A percentile compares a stretch with the other conserved stretches of the same genome.
These are phyloP conservation scores for Aphyosemion australe DNA, from an alignment of 2,113 vertebrate species.

Conservation along the genomic window DNA sequence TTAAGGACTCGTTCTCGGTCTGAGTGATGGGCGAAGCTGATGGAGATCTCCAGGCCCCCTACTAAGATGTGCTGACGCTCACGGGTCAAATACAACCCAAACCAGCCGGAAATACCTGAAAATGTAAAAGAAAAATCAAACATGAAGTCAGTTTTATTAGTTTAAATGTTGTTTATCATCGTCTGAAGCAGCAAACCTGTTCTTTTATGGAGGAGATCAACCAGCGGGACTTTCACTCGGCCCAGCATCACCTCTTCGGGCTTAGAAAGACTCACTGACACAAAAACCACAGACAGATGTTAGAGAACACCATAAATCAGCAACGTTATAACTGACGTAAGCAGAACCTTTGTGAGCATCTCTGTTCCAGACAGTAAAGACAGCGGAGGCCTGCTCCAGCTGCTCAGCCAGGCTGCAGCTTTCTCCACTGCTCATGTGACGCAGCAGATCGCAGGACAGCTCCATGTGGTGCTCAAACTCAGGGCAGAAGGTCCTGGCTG, in stretches of 20 bases:
- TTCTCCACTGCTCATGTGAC: constrained; percentile 83
- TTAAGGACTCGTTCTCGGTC: constrained; percentile 87
- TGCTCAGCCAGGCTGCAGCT: constrained; percentile 88
- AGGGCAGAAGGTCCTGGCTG: constrained; percentile 86
- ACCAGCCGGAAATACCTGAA: constrained; percentile 93
- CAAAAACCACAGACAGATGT: background rate
- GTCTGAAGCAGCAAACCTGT: constrained; percentile 65
- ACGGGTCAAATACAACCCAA: constrained; percentile 77
- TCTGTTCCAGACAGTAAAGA: constrained; percentile 88
- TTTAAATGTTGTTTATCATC: background rate
- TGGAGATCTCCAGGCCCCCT: constrained; percentile 88
- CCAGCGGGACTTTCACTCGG: constrained; percentile 70
- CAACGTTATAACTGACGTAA: too few relatives aligned
- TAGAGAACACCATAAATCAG: background rate
- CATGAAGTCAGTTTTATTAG: background rate
- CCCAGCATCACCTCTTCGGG: constrained; percentile 74
- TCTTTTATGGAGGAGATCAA: constrained; percentile 76
- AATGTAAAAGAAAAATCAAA: constrained; percentile 16
- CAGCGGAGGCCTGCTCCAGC: constrained; percentile 79
- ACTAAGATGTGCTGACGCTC: constrained; percentile 70
- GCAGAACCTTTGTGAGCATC: constrained; percentile 66
- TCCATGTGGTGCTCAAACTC: constrained; percentile 85
- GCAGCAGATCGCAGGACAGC: constrained; percentile 82
- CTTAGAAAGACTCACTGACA: constrained; percentile 34
- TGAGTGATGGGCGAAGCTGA: constrained; percentile 82